phyloP scores from a whole-genome alignment of 1,140 invertebrate genomes.

The Formica exsecta region DNA sequence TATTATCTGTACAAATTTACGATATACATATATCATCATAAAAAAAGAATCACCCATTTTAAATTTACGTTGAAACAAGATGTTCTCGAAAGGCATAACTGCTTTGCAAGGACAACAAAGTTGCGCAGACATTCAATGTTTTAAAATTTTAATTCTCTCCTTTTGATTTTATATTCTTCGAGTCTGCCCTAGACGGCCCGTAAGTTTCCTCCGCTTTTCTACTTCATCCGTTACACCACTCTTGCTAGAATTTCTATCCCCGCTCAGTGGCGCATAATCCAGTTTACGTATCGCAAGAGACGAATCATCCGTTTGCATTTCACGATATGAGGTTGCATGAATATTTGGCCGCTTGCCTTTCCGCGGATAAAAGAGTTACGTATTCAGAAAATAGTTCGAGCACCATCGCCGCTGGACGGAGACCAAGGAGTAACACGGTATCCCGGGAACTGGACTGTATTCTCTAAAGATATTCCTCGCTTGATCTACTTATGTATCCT shows the following conservation, averaged over 20 bases:
- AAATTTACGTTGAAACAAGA: constrained; percentile 17
- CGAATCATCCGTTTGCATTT: constrained; percentile 74
- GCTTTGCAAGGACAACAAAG: constrained; percentile 37
- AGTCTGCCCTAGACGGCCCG: constrained; percentile 35
- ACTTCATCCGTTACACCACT: constrained; percentile 24
- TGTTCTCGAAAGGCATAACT: constrained; percentile 11
- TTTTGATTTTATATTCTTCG: constrained; percentile 59
- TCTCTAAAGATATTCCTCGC: constrained; percentile 29
- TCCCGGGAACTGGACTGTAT: constrained; percentile 52
- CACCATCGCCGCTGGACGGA: constrained; percentile 60
- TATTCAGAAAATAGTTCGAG: constrained; percentile 71
- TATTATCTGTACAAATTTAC: neutral
- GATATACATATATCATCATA: neutral
- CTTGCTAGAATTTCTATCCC: constrained; percentile 21
- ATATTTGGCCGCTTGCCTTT: constrained; percentile 81
- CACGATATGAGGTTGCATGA: constrained; percentile 77
- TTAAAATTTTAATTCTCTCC: constrained; percentile 26
- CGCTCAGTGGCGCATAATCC: constrained; percentile 64
- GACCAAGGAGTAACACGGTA: constrained; percentile 66
- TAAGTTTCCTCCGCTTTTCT: constrained; percentile 35
- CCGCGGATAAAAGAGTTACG: constrained; percentile 53
- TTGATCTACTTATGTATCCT: constrained; percentile 41
- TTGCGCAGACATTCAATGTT: constrained; percentile 47
- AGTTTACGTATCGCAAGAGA: constrained; percentile 72
- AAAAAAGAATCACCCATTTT: constrained; percentile 23